Percentiles rank a stretch among this genome's conserved stretches.
phyloP scores from a whole-genome alignment of 2,113 vertebrate genomes.

The Pelobates fuscus region DNA sequence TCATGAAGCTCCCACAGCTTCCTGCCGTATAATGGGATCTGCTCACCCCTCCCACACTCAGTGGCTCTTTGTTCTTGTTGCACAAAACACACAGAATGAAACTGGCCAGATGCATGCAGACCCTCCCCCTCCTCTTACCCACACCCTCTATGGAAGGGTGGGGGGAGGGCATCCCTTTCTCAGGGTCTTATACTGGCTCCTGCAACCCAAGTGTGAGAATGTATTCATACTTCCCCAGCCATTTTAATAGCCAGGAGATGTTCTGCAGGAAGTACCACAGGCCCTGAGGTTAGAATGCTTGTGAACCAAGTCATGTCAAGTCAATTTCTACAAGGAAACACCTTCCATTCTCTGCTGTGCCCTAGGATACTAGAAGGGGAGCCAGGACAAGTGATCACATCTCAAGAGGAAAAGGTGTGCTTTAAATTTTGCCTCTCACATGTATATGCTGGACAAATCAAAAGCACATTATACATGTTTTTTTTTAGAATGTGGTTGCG shows the following conservation, averaged over 20 bases:
- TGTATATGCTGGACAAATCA: background rate
- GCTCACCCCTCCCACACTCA: slow-evolving; percentile 47
- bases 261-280: slow-evolving; percentile 1
- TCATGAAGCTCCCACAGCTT: slow-evolving; percentile 48
- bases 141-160: slow-evolving; percentile 12
- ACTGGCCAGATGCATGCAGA: slow-evolving; percentile 45
- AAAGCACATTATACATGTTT: too few relatives aligned
- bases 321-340: background rate
- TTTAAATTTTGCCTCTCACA: background rate
- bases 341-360: background rate
- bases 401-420: background rate
- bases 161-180: background rate
- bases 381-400: background rate
- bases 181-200: slow-evolving; percentile 1
- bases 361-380: background rate
- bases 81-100: slow-evolving; percentile 47
- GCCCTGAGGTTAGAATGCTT: background rate
- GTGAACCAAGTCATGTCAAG: background rate
- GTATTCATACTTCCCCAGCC: background rate
- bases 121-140: slow-evolving; percentile 23
- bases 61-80: slow-evolving; percentile 42
- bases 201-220: slow-evolving; percentile 21
- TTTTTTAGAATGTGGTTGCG: background rate
- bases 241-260: background rate
- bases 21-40: slow-evolving; percentile 48